phyloP scores from a whole-genome alignment of 2,113 vertebrate species.

The Lycaon pictus region DNA sequence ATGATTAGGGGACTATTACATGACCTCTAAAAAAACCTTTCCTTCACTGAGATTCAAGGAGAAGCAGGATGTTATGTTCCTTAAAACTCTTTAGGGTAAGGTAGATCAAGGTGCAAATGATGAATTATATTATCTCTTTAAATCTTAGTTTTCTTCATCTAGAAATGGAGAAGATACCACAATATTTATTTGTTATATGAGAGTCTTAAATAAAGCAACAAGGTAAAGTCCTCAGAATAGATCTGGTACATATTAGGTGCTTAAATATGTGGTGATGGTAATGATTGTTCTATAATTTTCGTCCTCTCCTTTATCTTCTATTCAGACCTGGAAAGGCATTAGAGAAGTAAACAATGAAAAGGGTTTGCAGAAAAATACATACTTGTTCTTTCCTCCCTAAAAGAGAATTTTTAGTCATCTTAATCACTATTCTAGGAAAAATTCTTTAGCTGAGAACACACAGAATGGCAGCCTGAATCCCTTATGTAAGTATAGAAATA shows the following conservation, averaged over 20 bases:
- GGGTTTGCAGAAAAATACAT: not conserved
- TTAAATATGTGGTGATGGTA: not conserved
- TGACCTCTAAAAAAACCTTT: not conserved
- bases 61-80: not conserved
- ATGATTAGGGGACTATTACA: not conserved
- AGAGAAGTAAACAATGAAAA: not conserved
- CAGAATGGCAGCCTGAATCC: not conserved
- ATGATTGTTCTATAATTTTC: not conserved
- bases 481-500: constrained; percentile 67
- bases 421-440: not conserved
- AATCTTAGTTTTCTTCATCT: not conserved
- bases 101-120: not conserved
- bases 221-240: not conserved
- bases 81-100: not conserved
- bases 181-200: not conserved
- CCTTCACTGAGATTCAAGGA: not conserved
- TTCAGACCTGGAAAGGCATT: not conserved
- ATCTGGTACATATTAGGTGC: not conserved
- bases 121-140: not conserved
- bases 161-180: not conserved
- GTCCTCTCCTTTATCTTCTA: not conserved
- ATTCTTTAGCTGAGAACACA: constrained; percentile 21
- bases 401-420: not conserved
- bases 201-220: not conserved
- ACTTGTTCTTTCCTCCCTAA: not conserved